phyloP scores from a whole-genome alignment of 2,113 vertebrate genomes.

The Eolophus roseicapilla region DNA sequence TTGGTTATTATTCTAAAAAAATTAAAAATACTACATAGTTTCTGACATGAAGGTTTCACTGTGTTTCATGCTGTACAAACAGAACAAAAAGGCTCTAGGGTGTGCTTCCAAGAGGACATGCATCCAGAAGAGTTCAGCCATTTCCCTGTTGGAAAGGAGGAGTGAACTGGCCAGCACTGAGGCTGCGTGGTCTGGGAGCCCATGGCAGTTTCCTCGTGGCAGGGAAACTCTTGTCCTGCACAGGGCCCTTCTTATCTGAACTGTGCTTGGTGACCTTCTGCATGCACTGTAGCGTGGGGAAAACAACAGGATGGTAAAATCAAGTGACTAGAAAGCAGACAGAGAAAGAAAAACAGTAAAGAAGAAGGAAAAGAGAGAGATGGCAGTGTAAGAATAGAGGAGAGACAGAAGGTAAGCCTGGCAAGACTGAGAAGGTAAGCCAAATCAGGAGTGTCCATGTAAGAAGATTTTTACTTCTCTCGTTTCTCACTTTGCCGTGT shows the following conservation, averaged over 20 bases:
- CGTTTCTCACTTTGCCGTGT: not conserved
- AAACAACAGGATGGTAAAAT: not conserved
- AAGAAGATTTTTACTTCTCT: not conserved
- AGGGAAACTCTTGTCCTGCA: not conserved
- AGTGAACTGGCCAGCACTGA: not conserved
- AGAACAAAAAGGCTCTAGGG: not conserved
- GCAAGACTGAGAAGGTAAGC: not conserved
- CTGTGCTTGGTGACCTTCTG: not conserved
- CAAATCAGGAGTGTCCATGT: not conserved
- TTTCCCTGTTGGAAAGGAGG: too few species aligned
- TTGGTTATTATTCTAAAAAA: not conserved
- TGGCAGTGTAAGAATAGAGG: not conserved
- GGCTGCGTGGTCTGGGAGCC: not conserved
- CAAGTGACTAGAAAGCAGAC: not conserved
- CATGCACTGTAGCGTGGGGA: too few species aligned
- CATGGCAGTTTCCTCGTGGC: not conserved
- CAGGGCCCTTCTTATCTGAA: not conserved
- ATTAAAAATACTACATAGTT: not conserved
- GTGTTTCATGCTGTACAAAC: not conserved
- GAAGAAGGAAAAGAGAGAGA: not conserved
- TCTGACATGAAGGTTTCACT: not conserved
- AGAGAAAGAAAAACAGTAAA: not conserved
- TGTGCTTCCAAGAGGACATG: not conserved
- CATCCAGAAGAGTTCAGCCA: not conserved
- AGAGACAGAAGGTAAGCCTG: not conserved